phyloP scores from a whole-genome alignment of 2,113 vertebrate species.

The Pao palembangensis region DNA sequence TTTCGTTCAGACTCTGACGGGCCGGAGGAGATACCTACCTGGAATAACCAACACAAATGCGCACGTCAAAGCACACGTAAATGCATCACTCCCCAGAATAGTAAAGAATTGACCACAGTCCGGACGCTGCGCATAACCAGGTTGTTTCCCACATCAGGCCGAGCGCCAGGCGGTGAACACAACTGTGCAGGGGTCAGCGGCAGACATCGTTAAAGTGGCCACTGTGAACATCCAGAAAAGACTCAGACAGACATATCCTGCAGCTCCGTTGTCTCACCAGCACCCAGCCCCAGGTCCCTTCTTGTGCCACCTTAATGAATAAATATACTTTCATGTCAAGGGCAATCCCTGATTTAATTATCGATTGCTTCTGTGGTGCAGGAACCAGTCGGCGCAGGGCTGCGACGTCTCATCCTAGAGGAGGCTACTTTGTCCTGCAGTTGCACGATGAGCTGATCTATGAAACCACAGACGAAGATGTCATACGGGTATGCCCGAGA shows the following conservation, averaged over 20 bases:
- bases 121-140: background rate
- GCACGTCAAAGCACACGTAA: constrained; percentile 87
- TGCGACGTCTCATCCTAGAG: constrained; percentile 54
- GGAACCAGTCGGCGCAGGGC: constrained; percentile 27
- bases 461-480: constrained; percentile 86
- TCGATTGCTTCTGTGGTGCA: constrained; percentile 3
- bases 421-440: constrained; percentile 91
- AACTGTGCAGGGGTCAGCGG: constrained; percentile 93
- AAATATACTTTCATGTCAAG: no score
- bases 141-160: constrained; percentile 72
- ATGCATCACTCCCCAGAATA: constrained; percentile 12
- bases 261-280: constrained; percentile 77
- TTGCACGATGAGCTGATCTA: constrained; percentile 96
- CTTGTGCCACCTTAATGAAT: background rate
- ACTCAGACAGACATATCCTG: constrained; percentile 73
- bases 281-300: constrained; percentile 67
- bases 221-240: constrained; percentile 90
- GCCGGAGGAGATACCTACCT: constrained; percentile 88
- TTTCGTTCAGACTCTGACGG: constrained; percentile 90
- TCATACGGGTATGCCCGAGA: constrained; percentile 81
- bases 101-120: background rate
- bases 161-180: constrained; percentile 97
- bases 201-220: constrained; percentile 93
- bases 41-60: constrained; percentile 84
- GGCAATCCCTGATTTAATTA: background rate